A percentile compares a stretch with the other conserved stretches of the same genome.
phyloP scores from a whole-genome alignment of 2,888 invertebrate species.

The Rhamnusium bicolor region DNA sequence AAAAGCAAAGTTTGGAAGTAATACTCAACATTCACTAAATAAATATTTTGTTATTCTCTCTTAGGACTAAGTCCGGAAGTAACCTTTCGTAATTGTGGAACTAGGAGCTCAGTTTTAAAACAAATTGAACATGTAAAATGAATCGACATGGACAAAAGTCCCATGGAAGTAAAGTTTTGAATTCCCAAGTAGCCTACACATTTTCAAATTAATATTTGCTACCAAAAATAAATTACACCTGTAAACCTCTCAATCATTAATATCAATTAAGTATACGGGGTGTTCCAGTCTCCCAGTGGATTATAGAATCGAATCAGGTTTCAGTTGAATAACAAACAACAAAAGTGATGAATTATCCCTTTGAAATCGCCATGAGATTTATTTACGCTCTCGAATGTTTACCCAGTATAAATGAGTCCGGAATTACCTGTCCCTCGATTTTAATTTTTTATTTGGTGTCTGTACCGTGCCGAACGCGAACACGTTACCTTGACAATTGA shows the following conservation, averaged over 20 bases:
- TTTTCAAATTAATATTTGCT: background rate
- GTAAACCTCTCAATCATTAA: slow-evolving; percentile 11
- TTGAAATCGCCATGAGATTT: slow-evolving; percentile 1
- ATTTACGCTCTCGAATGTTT: slow-evolving; percentile 4
- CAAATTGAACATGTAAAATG: too few relatives aligned
- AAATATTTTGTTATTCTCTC: too few relatives aligned
- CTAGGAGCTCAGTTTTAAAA: too few relatives aligned
- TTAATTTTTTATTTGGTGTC: slow-evolving; percentile 11
- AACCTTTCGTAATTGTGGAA: too few relatives aligned
- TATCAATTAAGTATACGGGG: slow-evolving; percentile 1
- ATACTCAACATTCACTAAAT: too few relatives aligned
- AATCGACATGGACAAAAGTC: too few relatives aligned
- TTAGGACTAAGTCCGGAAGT: too few relatives aligned
- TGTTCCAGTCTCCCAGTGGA: background rate
- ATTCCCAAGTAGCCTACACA: background rate
- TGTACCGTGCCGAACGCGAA: background rate
- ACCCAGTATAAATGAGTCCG: slow-evolving; percentile 2
- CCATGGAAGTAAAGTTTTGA: too few relatives aligned
- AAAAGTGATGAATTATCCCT: slow-evolving; percentile 18
- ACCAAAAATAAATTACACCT: background rate
- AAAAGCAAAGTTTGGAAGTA: too few relatives aligned
- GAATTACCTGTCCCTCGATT: slow-evolving; percentile 16
- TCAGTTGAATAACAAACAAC: background rate
- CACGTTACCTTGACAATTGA: background rate
- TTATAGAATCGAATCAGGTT: background rate